Evolutionary conservation across 2,888 invertebrate genomes (phyloP).

Genomic region (Drosophila recens): DNA sequence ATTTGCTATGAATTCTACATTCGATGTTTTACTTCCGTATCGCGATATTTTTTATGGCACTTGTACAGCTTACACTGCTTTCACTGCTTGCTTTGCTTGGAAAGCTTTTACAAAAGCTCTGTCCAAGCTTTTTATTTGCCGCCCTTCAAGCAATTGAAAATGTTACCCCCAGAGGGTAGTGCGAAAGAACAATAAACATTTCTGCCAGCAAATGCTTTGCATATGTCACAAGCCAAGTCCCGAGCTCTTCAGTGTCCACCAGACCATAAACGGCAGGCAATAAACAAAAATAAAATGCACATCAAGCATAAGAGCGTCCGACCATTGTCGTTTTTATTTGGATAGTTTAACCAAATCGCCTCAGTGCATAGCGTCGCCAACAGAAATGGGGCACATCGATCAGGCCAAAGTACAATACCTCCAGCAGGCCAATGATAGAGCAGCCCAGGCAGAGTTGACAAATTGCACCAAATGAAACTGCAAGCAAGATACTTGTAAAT

Average conservation of each 20-base stretch:
- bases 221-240: constrained; percentile 52
- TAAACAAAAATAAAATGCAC: constrained; percentile 28
- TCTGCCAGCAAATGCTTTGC: constrained; percentile 32
- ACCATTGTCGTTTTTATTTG: constrained; percentile 35
- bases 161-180: constrained; percentile 10
- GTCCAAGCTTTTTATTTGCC: background rate
- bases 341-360: constrained; percentile 17
- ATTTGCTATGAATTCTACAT: constrained; percentile 2
- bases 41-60: background rate
- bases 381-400: constrained; percentile 74
- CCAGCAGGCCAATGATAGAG: constrained; percentile 85
- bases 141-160: constrained; percentile 12
- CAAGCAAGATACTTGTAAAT: constrained; percentile 5
- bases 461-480: constrained; percentile 86
- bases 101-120: background rate
- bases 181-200: constrained; percentile 40
- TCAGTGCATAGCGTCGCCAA: constrained; percentile 13
- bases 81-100: constrained; percentile 20
- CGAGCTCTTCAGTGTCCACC: constrained; percentile 40
- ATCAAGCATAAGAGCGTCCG: constrained; percentile 9
- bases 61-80: constrained; percentile 19
- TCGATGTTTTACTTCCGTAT: background rate
- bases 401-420: constrained; percentile 83
- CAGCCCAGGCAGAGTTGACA: constrained; percentile 86
- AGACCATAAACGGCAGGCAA: constrained; percentile 45